A percentile compares a stretch with the other conserved stretches of the same genome.
Conservation (phyloP, 1,140 invertebrate species). For the Xylocopa sonorina region DNA sequence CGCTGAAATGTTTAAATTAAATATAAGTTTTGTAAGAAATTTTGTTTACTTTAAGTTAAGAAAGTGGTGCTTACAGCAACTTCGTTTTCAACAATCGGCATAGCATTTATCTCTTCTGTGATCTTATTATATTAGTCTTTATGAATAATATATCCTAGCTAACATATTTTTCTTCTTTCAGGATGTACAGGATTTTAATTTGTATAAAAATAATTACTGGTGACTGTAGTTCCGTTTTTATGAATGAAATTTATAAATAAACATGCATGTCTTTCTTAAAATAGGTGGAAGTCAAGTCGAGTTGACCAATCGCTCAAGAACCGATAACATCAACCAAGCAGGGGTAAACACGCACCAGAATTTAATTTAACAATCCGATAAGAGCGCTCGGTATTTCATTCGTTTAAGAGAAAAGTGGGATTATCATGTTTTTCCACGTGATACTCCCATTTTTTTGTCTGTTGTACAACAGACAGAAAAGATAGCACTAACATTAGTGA, state of each 20-base stretch:
- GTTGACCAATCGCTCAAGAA: slow-evolving; percentile 14
- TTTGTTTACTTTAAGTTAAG: too few species aligned
- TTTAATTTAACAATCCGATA: slow-evolving; percentile 20
- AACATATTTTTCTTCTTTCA: too few species aligned
- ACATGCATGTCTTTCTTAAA: background rate
- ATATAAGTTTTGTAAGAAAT: background rate
- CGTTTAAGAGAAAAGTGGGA: slow-evolving; percentile 5
- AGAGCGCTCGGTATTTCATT: slow-evolving; percentile 17
- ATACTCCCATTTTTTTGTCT: too few species aligned
- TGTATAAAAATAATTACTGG: too few species aligned
- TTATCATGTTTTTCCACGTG: background rate
- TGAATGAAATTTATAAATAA: slow-evolving; percentile 14
- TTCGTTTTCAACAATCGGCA: background rate
- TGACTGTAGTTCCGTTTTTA: too few species aligned
- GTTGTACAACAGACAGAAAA: too few species aligned
- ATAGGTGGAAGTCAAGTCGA: background rate
- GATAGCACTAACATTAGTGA: too few species aligned
- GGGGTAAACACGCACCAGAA: slow-evolving; percentile 8
- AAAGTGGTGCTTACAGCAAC: too few species aligned
- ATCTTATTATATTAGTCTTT: too few species aligned
- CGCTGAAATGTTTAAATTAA: too few species aligned
- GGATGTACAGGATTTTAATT: too few species aligned
- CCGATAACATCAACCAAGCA: slow-evolving; percentile 4
- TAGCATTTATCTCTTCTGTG: background rate
- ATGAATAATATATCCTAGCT: too few species aligned